Evolutionary conservation across 2,888 invertebrate genomes (phyloP), one percentile per base, ranked within the genome.

Genomic region (Osedax fenrisi): DNA sequence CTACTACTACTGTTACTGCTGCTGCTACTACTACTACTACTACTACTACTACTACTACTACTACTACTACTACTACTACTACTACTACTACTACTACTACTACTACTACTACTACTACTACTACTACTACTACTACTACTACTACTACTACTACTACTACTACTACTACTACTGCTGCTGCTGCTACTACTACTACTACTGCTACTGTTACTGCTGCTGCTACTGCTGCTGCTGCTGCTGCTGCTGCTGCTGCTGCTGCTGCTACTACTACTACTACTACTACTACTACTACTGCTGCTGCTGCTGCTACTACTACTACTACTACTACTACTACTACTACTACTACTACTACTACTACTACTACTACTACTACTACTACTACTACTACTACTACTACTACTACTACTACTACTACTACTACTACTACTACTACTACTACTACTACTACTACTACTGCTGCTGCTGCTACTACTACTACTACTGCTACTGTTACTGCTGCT

Each of bases 141-240:
- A n/a, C n/a, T n/a, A n/a, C n/a, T n/a, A 56, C 56, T 69, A 69
- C 26, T 69, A 69, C 26, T 69, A 69, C 26, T 26, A 69, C 26
- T 69, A 69, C 26, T 69, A 69, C 26, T 69, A 69, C 26, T 26
- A 69, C 26, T 22, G 26, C 26, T 22, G 26, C 26, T 26, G 26
- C 26, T 22, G 26, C 26, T 69, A 69, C 26, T 69, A 69, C 26
- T 26, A 69, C 26, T 69, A 69, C 26, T 26, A 69, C 26, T 69
- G 26, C 26, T 69, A 69, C 26, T 26, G 26, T 22, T 69, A 69
- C 69, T 5, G n/a, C n/a, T n/a, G n/a, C n/a, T 61, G 22, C n/a
- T 17, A 71, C 24, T 5, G 61, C 24, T 13, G 61, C 24, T 66
- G 17, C 24, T 5, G 61, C 17, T 13, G 5, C 26, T 22, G 61